Evolutionary conservation across 2,113 vertebrate genomes (phyloP).

Genomic region (Lagenorhynchus albirostris): DNA sequence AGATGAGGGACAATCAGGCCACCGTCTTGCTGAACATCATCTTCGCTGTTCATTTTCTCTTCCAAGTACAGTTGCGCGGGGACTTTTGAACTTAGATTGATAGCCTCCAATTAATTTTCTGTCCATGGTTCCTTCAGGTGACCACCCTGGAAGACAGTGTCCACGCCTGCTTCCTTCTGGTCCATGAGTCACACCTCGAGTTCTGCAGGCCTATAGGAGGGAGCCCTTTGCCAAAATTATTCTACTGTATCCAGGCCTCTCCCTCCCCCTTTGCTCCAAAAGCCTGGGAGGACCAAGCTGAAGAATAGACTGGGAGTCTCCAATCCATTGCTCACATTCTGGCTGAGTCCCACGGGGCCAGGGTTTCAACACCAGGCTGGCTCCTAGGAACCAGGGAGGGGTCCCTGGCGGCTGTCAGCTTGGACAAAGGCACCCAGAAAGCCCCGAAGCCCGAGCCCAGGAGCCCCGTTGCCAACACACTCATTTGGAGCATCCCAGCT

Average conservation of each 20-base stretch:
- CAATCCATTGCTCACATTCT: rapidly evolving
- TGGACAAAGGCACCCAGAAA: conserved; percentile 62
- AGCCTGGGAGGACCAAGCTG: conserved; percentile 57
- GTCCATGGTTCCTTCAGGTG: not conserved
- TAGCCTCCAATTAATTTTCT: conserved; percentile 41
- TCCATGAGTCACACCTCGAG: not conserved
- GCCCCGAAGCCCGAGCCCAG: conserved; percentile 50
- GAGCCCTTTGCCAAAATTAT: conserved; percentile 28
- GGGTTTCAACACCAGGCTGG: conserved; percentile 48
- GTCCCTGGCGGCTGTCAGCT: conserved; percentile 7
- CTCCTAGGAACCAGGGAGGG: conserved; percentile 31
- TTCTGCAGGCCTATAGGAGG: not conserved
- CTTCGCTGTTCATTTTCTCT: not conserved
- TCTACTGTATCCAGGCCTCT: conserved; percentile 16
- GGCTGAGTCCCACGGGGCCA: conserved; percentile 26
- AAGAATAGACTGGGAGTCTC: not conserved
- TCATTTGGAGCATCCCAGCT: conserved; percentile 70
- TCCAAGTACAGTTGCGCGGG: not conserved
- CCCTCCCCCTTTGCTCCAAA: conserved; percentile 18
- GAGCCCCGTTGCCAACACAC: conserved; percentile 45
- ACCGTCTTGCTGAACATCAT: not conserved
- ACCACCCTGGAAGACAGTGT: conserved; percentile 9
- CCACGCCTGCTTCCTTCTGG: conserved; percentile 43
- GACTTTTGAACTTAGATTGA: not conserved
- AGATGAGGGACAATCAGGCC: rapidly evolving